Evolutionary conservation across 2,888 invertebrate species (phyloP), one percentile per base, ranked within the genome.

Genomic region (Serripes groenlandicus): DNA sequence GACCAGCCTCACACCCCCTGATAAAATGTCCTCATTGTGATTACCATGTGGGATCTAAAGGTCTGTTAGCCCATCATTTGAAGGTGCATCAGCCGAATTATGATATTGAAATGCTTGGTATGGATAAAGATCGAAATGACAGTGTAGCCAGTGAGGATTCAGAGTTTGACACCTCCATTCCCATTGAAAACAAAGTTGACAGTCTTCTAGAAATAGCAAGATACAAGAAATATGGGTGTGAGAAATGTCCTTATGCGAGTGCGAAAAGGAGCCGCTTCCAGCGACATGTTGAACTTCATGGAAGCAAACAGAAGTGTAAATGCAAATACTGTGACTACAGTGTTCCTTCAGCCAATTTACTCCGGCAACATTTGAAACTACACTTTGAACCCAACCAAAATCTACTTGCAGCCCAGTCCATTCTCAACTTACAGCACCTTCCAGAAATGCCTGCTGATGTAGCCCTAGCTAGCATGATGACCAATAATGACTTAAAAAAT

Each of bases 301-400:
- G 98, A 3, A 97, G 97, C 0, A 96, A 97, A 91, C 97, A 97
- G 94, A 96, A 97, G 82, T 98, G 97, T 94, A 96, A 96, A 89
- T 98, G 98, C 95, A 97, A 97, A 90, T 95, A 96, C 60, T 98
- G 98, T 94, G 98, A 98, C 95, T 98, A 98, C 94, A 97, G 97
- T 1, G 98, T 98, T 0, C 97, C 97, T 90, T 97, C 97, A 93
- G 97, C 97, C 90, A 97, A 97, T 1, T 97, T 97, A 93, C 97
- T 97, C 90, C 96, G 97, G 52, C 97, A 97, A 93, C 98, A 98
- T 92, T 95, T 96, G 95, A 96, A 97, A 82, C 97, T 97, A 92
- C 98, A 98, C 93, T 88, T 93, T 82, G 91, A 93, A 84, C 93
- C 93, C 5, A 93, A 94, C 75, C 92, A 92, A 78, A 94, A 94